Percentiles rank a stretch among this genome's conserved stretches.
phyloP scores from a whole-genome alignment of 2,888 invertebrate species.

The Leuctra nigra region DNA sequence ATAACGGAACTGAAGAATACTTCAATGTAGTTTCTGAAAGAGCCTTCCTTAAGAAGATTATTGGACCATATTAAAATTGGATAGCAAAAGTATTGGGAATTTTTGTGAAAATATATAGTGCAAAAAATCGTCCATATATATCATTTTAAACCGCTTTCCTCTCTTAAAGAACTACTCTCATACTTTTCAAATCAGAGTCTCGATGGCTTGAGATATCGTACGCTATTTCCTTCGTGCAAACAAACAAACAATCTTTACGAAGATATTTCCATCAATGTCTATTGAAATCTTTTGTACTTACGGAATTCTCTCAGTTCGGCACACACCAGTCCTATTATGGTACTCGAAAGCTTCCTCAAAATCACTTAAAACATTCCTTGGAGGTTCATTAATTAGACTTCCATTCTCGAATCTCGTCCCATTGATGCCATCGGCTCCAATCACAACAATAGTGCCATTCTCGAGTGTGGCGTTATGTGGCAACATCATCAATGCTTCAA shows the following conservation, averaged over 20 bases:
- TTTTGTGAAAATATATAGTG: no score
- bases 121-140: background rate
- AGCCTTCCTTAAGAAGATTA: no score
- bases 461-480: background rate
- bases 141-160: background rate
- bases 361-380: background rate
- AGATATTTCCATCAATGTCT: background rate
- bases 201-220: no score
- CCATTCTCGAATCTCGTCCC: background rate
- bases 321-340: constrained; percentile 9
- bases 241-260: background rate
- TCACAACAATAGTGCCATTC: constrained; percentile 1
- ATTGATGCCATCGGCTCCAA: background rate
- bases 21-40: no score
- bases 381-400: background rate
- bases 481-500: background rate
- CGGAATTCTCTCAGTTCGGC: constrained; percentile 9
- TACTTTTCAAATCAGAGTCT: background rate
- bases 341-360: constrained; percentile 14
- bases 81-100: no score
- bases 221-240: no score
- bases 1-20: no score
- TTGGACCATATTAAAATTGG: no score
- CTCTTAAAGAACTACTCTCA: background rate
- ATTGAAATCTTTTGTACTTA: background rate